Percentiles rank a stretch among this genome's conserved stretches.
Conservation (phyloP, 2,113 vertebrate genomes). For the Mesembrinibis cayennensis region DNA sequence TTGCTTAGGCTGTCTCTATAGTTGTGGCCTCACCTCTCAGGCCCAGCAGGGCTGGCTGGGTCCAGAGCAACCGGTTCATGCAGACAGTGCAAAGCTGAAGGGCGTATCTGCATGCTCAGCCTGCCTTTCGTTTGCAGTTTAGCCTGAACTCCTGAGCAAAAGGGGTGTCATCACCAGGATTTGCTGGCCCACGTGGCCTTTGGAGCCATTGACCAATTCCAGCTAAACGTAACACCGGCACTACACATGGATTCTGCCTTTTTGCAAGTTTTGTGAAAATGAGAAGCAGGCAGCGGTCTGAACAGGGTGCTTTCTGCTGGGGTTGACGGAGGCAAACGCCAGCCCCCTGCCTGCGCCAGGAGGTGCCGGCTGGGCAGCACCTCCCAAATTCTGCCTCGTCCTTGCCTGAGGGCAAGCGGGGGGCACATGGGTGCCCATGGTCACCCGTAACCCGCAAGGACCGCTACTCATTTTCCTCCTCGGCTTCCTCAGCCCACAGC, state of each 20-base stretch:
- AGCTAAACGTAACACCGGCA: fast-evolving
- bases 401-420: no score
- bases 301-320: neutral
- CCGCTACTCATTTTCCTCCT: neutral
- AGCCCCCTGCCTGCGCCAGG: neutral
- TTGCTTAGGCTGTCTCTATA: neutral
- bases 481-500: neutral
- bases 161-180: no score
- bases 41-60: neutral
- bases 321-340: neutral
- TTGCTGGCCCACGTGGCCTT: fast-evolving
- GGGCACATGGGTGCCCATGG: neutral
- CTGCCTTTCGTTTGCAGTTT: neutral
- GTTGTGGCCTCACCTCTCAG: neutral
- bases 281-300: neutral
- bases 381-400: neutral
- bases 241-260: neutral
- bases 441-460: neutral
- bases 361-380: neutral
- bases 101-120: fast-evolving
- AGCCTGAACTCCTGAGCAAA: neutral
- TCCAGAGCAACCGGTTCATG: fast-evolving
- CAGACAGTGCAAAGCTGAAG: neutral
- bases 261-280: neutral
- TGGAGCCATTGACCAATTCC: neutral